phyloP scores from a whole-genome alignment of 35 echinoderm and acorn worm genomes.

The Apostichopus californicus region DNA sequence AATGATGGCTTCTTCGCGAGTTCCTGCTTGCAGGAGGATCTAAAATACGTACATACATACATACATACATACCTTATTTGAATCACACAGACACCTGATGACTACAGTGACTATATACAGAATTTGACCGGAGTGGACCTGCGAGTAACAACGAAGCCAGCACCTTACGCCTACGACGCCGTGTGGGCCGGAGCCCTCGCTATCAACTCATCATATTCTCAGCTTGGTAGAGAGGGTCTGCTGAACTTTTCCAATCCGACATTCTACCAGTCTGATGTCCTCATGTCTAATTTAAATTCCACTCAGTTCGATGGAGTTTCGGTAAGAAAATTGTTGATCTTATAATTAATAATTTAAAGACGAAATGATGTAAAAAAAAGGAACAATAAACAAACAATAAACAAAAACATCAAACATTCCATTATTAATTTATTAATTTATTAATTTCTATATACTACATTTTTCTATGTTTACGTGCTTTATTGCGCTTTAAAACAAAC shows the following conservation, averaged over 20 bases:
- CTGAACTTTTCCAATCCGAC: constrained; percentile 3
- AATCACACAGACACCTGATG: constrained; percentile 70
- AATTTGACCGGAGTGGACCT: constrained; percentile 58
- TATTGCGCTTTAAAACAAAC: too few relatives aligned
- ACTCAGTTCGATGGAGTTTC: constrained; percentile 82
- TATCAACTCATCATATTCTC: constrained; percentile 63
- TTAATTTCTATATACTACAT: too few relatives aligned
- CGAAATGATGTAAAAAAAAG: too few relatives aligned
- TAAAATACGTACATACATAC: too few relatives aligned
- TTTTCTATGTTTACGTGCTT: too few relatives aligned
- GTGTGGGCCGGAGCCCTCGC: constrained; percentile 86
- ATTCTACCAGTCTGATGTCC: constrained; percentile 22
- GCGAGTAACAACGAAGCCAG: constrained; percentile 37
- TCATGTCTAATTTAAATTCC: constrained; percentile 44
- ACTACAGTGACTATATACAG: constrained; percentile 71
- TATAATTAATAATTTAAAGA: too few relatives aligned
- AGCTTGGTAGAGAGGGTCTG: not conserved
- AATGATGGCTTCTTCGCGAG: too few relatives aligned
- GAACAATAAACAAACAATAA: too few relatives aligned
- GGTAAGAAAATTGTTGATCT: constrained; percentile 37
- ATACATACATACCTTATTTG: too few relatives aligned
- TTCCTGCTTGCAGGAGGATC: too few relatives aligned
- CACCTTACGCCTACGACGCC: constrained; percentile 90
- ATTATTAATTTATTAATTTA: too few relatives aligned
- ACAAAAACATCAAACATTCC: too few relatives aligned